A percentile compares a stretch with the other conserved stretches of the same genome.
phyloP scores from a whole-genome alignment of 2,113 vertebrate species.

The Mystacornis crossleyi region DNA sequence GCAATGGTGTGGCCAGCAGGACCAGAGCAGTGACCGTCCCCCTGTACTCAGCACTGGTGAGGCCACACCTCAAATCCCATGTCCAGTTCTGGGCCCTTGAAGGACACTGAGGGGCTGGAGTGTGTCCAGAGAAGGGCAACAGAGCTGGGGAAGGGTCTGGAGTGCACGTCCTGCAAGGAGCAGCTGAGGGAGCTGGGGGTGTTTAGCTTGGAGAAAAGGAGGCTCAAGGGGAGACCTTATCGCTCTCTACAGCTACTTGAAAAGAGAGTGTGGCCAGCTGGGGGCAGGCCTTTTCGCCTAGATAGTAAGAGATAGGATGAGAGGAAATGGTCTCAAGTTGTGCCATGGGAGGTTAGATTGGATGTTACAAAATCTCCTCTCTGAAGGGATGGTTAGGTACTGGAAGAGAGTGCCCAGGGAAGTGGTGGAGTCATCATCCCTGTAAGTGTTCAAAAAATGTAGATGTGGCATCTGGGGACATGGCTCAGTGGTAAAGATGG shows the following conservation, averaged over 20 bases:
- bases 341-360: not conserved
- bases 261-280: not conserved
- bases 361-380: not conserved
- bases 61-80: not conserved
- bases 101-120: not conserved
- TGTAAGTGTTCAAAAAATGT: not conserved
- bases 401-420: not conserved
- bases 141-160: not conserved
- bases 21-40: accelerated
- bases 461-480: not conserved
- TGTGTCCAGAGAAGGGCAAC: accelerated
- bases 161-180: not conserved
- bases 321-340: not conserved
- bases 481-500: not conserved
- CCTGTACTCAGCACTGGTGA: accelerated
- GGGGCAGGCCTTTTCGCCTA: not conserved
- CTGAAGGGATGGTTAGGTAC: not conserved
- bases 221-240: no score
- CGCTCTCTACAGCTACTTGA: not conserved
- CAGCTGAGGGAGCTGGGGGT: not conserved
- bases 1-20: not conserved
- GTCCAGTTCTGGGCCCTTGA: no score
- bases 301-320: not conserved
- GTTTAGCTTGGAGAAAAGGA: not conserved
- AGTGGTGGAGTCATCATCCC: not conserved